phyloP scores from a whole-genome alignment of 1,140 invertebrate genomes.

The Musca vetustissima region DNA sequence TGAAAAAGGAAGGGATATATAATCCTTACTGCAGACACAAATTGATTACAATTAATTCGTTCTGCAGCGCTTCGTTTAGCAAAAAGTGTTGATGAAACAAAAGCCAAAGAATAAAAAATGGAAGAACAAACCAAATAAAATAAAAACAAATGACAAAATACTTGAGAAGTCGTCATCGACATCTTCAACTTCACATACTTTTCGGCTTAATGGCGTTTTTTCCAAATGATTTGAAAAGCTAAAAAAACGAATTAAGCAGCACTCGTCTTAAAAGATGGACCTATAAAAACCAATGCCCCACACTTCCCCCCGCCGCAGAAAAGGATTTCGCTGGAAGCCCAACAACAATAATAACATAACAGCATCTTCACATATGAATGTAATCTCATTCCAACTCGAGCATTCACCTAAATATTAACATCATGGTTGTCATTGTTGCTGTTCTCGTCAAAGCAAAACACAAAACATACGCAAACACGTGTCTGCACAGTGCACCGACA shows the following conservation, averaged over 20 bases:
- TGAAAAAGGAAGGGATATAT: too few species aligned
- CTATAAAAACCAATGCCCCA: not conserved
- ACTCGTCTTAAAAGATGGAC: not conserved
- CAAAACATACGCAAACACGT: conserved; percentile 23
- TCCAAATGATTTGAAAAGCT: conserved; percentile 19
- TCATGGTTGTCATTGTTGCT: not conserved
- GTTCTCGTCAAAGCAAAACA: not conserved
- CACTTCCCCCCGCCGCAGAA: not conserved
- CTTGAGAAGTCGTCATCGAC: conserved; percentile 11
- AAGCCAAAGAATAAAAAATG: too few species aligned
- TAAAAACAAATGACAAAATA: not conserved
- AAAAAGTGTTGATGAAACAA: conserved; percentile 14
- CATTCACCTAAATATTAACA: not conserved
- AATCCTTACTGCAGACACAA: too few species aligned
- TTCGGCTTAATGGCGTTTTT: conserved; percentile 13
- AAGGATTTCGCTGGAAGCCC: not conserved
- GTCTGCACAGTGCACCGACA: conserved; percentile 26
- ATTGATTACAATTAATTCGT: too few species aligned
- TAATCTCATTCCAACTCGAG: not conserved
- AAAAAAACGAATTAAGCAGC: not conserved
- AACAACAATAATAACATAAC: not conserved
- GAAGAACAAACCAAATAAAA: not conserved
- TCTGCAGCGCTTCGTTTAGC: conserved; percentile 1
- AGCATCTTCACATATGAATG: conserved; percentile 16
- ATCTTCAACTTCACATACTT: conserved; percentile 13